Base-by-base conservation (phyloP, 2,888 invertebrate genomes). In the Brassicogethes aeneus region DNA sequence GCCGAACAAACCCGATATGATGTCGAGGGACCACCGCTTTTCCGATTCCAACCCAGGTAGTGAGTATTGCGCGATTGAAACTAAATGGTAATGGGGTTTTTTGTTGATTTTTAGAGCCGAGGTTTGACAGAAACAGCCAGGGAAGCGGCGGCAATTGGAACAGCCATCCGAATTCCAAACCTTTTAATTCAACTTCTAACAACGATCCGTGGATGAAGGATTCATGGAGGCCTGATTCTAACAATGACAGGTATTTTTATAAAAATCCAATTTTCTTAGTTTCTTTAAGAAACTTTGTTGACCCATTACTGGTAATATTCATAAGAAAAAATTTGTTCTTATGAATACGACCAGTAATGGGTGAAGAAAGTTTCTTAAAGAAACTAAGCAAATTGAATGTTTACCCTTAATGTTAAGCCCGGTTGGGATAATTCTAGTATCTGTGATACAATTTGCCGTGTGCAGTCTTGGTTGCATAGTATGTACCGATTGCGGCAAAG, bases 1-100 rank as follows among this genome's bases (percentile, higher is more conserved):
- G 10, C 46, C 53, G 3, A 50, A 53, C 30, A 56, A 58, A 38
- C 41, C 55, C 15, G 60, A 61, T 31, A 46, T 61, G 33, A 50
- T 58, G 3, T 52, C 58, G 3, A 50, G 61, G 14, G 40, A 44
- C 31, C 48, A 45, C 29, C 43, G 50, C 16, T 51, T 43, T 36
- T 44, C 37, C 5, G 39, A 43, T 34, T 5, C 7, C 10, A 5
- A 7, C 10, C 3, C 32, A 32, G 32, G 32, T 13, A 32, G 32
- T 32, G 3, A 10, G 32, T 10, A 32, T 13, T 12, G 14, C 13
- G 14, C 5, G 32, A 32, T 12, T 3, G 12, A 10, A 10, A 3
- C 5, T 10, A 3, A 32, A 32, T 32, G 12, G 5, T 32, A 32
- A 32, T 32, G 10, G 10, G 10, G 10, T 7, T 23, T 23, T 3